These are phyloP conservation scores for Cynopterus sphinx DNA, from an alignment of 2,797 vertebrate genomes.

Conservation along the genomic window DNA sequence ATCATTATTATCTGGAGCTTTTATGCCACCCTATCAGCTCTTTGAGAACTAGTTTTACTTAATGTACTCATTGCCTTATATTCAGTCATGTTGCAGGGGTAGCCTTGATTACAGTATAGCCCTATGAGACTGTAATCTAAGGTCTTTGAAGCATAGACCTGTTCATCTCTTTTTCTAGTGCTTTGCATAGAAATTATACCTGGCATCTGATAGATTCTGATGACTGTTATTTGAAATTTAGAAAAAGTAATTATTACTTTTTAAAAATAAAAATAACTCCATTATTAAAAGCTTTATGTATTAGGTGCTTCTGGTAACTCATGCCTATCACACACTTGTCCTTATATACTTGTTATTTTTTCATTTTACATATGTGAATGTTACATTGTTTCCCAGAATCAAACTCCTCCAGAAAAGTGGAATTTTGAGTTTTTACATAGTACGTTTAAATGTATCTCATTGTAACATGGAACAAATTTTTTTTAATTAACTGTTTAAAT, in stretches of 20 bases:
- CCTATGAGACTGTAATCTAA: background rate
- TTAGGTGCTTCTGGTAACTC: background rate
- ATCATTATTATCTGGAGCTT: background rate
- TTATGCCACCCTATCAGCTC: background rate
- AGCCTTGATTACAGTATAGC: background rate
- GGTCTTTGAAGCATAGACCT: background rate
- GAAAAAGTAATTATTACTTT: background rate
- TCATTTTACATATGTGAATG: background rate
- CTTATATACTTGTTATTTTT: slow-evolving; percentile 17
- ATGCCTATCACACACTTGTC: background rate
- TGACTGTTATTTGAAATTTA: background rate
- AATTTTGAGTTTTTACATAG: slow-evolving; percentile 22
- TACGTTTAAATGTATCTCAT: background rate
- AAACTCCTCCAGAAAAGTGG: background rate
- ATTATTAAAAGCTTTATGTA: slow-evolving; percentile 32
- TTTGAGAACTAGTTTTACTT: background rate
- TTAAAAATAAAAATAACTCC: slow-evolving; percentile 8
- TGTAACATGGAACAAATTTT: background rate
- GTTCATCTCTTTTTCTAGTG: background rate
- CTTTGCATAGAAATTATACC: background rate
- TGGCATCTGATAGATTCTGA: background rate
- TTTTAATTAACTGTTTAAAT: background rate
- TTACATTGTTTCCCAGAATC: background rate
- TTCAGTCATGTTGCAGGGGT: background rate
- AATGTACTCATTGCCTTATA: background rate